phyloP scores from a whole-genome alignment of 2,888 invertebrate species.

The Drosophila lutescens region DNA sequence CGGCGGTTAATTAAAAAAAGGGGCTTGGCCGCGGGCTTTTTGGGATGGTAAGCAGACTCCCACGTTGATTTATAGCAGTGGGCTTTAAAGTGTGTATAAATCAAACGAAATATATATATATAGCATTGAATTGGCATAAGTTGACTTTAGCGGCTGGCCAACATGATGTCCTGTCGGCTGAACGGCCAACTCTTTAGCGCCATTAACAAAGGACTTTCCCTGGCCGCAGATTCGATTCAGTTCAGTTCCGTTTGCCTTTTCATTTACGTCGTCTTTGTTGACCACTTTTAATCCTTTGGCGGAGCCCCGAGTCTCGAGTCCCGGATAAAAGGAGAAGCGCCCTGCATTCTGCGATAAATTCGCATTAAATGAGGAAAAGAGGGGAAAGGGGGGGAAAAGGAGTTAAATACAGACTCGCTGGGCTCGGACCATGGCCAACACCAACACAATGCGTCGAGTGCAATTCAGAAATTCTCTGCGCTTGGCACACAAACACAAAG shows the following conservation, averaged over 20 bases:
- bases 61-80: constrained; percentile 68
- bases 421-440: constrained; percentile 73
- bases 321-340: constrained; percentile 32
- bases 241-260: constrained; percentile 55
- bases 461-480: constrained; percentile 59
- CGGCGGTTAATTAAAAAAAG: constrained; percentile 52
- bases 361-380: constrained; percentile 63
- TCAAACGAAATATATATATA: constrained; percentile 54
- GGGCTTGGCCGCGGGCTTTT: constrained; percentile 40
- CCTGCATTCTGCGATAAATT: constrained; percentile 79
- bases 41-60: constrained; percentile 37
- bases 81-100: constrained; percentile 67
- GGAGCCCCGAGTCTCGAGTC: constrained; percentile 30
- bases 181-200: constrained; percentile 73
- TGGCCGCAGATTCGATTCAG: constrained; percentile 14
- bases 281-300: constrained; percentile 66
- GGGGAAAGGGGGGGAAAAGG: neutral
- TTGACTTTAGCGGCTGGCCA: constrained; percentile 18
- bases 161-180: constrained; percentile 19
- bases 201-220: constrained; percentile 73
- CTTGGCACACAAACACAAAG: constrained; percentile 68
- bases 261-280: constrained; percentile 70
- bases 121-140: constrained; percentile 34
- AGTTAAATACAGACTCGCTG: constrained; percentile 34
- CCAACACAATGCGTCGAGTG: constrained; percentile 73